Evolutionary conservation across 2,888 invertebrate species (phyloP).

Genomic region (Eristalis intricaria): DNA sequence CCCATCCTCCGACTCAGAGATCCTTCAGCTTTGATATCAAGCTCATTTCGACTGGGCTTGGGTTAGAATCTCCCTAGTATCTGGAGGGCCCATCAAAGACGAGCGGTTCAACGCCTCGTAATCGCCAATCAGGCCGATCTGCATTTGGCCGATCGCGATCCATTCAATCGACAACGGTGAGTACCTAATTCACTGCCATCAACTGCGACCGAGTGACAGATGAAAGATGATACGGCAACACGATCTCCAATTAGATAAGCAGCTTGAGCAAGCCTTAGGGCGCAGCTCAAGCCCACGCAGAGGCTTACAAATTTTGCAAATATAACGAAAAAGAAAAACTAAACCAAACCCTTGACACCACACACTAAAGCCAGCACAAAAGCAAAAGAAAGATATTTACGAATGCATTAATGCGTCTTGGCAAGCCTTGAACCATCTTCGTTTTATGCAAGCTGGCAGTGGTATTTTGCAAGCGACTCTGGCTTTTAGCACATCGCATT

Average conservation of each 20-base stretch:
- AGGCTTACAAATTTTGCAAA: not conserved
- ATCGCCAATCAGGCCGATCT: too few species aligned
- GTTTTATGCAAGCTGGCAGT: not conserved
- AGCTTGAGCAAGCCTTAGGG: not conserved
- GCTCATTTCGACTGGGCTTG: too few species aligned
- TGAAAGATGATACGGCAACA: not conserved
- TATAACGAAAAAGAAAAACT: not conserved
- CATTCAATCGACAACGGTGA: not conserved
- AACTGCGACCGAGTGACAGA: not conserved
- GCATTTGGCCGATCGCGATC: not conserved
- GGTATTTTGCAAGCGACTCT: conserved; percentile 22
- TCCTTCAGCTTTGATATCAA: too few species aligned
- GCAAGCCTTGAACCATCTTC: not conserved
- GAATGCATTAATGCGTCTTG: not conserved
- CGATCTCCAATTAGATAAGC: not conserved
- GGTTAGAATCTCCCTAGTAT: too few species aligned
- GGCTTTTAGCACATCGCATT: conserved; percentile 12
- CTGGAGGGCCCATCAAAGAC: too few species aligned
- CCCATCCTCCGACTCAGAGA: too few species aligned
- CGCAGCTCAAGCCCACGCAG: not conserved
- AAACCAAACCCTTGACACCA: not conserved
- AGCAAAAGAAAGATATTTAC: not conserved
- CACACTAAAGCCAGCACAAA: not conserved
- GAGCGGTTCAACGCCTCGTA: too few species aligned
- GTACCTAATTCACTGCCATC: not conserved